phyloP scores from a whole-genome alignment of 1,140 invertebrate genomes.

The Tetramorium alpestre region DNA sequence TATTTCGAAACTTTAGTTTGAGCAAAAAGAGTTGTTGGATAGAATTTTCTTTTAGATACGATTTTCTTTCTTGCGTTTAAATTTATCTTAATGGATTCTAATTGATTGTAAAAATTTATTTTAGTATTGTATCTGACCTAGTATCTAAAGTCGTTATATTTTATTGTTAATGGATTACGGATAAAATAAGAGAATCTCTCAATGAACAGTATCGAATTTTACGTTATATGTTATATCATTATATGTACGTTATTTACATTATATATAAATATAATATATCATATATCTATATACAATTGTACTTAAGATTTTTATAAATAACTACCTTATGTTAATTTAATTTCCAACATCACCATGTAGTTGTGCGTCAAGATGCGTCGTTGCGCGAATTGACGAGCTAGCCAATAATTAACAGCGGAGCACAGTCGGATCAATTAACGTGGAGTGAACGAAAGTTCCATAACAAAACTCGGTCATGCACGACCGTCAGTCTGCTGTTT shows the following conservation, averaged over 20 bases:
- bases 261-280: too few relatives aligned
- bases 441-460: conserved; percentile 56
- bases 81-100: too few relatives aligned
- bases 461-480: conserved; percentile 68
- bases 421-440: conserved; percentile 65
- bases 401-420: conserved; percentile 65
- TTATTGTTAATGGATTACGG: neutral
- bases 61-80: neutral
- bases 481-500: conserved; percentile 56
- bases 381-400: conserved; percentile 3
- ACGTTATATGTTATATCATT: too few relatives aligned
- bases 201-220: neutral
- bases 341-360: too few relatives aligned
- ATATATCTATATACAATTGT: too few relatives aligned
- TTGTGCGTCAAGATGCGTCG: too few relatives aligned
- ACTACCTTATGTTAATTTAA: too few relatives aligned
- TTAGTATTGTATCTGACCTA: neutral
- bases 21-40: neutral
- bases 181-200: neutral
- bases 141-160: neutral
- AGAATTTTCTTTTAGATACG: neutral
- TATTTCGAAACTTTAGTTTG: neutral
- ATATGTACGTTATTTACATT: too few relatives aligned
- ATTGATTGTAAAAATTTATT: neutral
- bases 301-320: too few relatives aligned